Evolutionary conservation across 2,888 invertebrate genomes (phyloP).

Genomic region (Agrochola circellaris): DNA sequence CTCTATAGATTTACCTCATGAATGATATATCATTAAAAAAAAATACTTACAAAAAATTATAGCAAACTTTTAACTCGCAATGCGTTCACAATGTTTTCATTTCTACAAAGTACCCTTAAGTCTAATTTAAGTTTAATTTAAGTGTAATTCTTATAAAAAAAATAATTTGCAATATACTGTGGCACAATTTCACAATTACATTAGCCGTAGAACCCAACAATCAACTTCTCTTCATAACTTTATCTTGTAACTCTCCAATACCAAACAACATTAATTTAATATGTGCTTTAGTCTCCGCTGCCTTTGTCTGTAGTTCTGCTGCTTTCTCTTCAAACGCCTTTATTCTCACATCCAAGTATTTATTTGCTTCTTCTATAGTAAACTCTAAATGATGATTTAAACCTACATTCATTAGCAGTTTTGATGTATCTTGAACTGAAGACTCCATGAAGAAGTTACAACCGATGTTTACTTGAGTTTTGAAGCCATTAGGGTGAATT

Average conservation of each 20-base stretch:
- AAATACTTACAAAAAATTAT: no score
- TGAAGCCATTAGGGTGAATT: constrained; percentile 86
- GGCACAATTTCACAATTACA: constrained; percentile 8
- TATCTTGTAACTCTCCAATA: constrained; percentile 90
- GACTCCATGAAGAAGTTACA: constrained; percentile 96
- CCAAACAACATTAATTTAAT: constrained; percentile 94
- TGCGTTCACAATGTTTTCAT: neutral
- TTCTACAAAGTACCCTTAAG: neutral
- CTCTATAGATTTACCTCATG: no score
- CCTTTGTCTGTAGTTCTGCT: constrained; percentile 92
- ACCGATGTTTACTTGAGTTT: constrained; percentile 93
- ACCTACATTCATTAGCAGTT: constrained; percentile 94
- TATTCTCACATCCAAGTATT: constrained; percentile 93
- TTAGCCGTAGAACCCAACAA: neutral
- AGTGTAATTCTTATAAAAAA: neutral
- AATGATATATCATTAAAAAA: no score
- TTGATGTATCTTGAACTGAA: constrained; percentile 92
- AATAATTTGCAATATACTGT: neutral
- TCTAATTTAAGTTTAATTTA: neutral
- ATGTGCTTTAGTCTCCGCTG: constrained; percentile 93
- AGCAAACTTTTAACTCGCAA: neutral
- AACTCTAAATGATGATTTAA: constrained; percentile 94
- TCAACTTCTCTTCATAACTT: constrained; percentile 52
- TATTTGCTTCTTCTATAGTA: constrained; percentile 92
- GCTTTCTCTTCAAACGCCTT: constrained; percentile 92